Conservation (phyloP, 2,797 vertebrate species). For the Podargus strigoides region DNA sequence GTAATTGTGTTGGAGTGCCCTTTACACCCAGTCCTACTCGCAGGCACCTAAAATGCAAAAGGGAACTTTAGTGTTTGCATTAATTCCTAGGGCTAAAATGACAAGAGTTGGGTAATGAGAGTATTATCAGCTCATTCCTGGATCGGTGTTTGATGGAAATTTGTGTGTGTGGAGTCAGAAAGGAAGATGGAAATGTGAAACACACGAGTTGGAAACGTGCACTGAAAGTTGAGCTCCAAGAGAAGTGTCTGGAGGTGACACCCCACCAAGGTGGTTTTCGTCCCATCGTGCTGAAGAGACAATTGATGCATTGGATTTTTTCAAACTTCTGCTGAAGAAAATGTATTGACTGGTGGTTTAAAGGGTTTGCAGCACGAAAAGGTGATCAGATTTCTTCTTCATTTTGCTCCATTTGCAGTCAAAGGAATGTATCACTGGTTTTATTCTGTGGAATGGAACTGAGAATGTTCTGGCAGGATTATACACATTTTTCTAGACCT, state of each 20-base stretch:
- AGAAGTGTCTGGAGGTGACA: neutral
- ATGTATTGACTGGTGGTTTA: neutral
- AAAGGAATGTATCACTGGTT: neutral
- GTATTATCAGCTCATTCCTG: neutral
- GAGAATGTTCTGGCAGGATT: neutral
- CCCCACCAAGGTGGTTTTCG: neutral
- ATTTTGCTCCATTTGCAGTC: neutral
- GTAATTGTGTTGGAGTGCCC: neutral
- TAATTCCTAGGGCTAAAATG: neutral
- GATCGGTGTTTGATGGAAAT: neutral
- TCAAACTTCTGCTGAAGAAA: neutral
- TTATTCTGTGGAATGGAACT: neutral
- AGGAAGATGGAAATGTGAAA: neutral
- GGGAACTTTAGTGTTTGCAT: neutral
- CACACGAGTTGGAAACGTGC: neutral
- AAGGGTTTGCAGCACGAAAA: neutral
- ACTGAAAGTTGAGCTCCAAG: neutral
- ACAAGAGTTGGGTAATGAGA: neutral
- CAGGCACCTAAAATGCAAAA: constrained; percentile 11
- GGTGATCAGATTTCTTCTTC: neutral
- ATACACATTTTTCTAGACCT: neutral
- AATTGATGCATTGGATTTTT: neutral
- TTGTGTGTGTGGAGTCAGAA: neutral
- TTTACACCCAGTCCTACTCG: neutral
- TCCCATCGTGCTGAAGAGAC: neutral